Conservation (phyloP, 2,113 vertebrate genomes). For the Pogonocichla stellata region DNA sequence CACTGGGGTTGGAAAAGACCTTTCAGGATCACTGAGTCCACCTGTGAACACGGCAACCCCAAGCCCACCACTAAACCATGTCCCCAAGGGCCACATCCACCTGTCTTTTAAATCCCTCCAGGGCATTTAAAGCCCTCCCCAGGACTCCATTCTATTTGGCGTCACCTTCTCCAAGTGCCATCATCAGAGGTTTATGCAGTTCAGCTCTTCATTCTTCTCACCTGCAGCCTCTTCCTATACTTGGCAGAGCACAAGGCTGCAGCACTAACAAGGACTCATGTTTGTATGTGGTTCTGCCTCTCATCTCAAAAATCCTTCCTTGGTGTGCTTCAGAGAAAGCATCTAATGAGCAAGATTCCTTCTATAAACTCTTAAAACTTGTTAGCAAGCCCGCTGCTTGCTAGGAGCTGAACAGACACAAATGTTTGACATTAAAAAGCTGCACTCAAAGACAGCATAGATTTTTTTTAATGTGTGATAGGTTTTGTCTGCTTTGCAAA, state of each 20-base stretch:
- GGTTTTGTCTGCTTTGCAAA: background rate
- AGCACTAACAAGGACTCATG: background rate
- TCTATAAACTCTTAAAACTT: background rate
- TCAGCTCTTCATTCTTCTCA: background rate
- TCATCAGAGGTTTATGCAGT: background rate
- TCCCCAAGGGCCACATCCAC: no score
- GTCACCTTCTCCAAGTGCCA: background rate
- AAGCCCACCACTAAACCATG: background rate
- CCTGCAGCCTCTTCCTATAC: background rate
- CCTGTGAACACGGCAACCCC: rapidly evolving
- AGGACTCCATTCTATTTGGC: background rate
- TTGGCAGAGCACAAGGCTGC: background rate
- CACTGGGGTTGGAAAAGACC: background rate
- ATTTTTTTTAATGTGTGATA: background rate
- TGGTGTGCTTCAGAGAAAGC: background rate
- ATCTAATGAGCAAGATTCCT: background rate
- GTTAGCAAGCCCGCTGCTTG: background rate
- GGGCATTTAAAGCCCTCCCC: background rate
- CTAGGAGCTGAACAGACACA: background rate
- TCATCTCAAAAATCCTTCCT: background rate
- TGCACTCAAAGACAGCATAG: background rate
- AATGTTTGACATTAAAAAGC: background rate
- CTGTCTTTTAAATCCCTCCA: background rate
- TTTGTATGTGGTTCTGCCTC: background rate
- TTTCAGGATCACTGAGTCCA: background rate